These are phyloP conservation scores for Sander lucioperca DNA, from an alignment of 2,113 vertebrate species.

Conservation along the genomic window DNA sequence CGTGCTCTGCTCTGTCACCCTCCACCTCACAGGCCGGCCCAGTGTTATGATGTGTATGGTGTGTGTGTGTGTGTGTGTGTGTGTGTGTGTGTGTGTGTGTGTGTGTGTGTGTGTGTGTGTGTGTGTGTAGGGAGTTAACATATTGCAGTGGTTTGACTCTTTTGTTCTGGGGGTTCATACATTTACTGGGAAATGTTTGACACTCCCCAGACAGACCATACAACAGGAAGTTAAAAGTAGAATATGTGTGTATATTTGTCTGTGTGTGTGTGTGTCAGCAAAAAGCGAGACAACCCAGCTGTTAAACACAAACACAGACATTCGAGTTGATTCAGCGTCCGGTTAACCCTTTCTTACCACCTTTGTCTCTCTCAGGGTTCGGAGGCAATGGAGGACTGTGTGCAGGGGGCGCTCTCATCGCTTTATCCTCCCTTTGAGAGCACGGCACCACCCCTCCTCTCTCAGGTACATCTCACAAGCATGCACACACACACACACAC, in stretches of 20 bases:
- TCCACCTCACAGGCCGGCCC: conserved; percentile 48
- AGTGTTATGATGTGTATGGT: conserved; percentile 20
- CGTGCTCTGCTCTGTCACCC: conserved; percentile 54
- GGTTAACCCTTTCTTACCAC: conserved; percentile 53
- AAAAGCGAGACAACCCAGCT: conserved; percentile 56
- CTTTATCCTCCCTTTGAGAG: conserved; percentile 94
- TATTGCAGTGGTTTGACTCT: conserved; percentile 32
- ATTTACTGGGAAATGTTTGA: conserved; percentile 71
- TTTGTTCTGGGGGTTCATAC: conserved; percentile 55
- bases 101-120: conserved; percentile 8
- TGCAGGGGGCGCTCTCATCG: conserved; percentile 93
- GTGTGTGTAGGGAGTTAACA: conserved; percentile 25
- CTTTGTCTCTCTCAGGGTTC: conserved; percentile 84
- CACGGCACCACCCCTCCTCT: conserved; percentile 91
- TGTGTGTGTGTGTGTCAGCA: conserved; percentile 46
- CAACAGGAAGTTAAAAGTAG: conserved; percentile 78
- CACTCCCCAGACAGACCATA: conserved; percentile 67
- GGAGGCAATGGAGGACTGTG: conserved; percentile 94
- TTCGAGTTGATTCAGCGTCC: conserved; percentile 48
- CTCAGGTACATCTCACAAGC: conserved; percentile 81
- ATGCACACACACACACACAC: neutral
- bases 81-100: conserved; percentile 16
- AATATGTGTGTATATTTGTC: conserved; percentile 45
- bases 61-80: conserved; percentile 14
- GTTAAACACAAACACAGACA: conserved; percentile 66